These are phyloP conservation scores for Athene cunicularia DNA, from an alignment of 2,113 vertebrate genomes.

Conservation along the genomic window DNA sequence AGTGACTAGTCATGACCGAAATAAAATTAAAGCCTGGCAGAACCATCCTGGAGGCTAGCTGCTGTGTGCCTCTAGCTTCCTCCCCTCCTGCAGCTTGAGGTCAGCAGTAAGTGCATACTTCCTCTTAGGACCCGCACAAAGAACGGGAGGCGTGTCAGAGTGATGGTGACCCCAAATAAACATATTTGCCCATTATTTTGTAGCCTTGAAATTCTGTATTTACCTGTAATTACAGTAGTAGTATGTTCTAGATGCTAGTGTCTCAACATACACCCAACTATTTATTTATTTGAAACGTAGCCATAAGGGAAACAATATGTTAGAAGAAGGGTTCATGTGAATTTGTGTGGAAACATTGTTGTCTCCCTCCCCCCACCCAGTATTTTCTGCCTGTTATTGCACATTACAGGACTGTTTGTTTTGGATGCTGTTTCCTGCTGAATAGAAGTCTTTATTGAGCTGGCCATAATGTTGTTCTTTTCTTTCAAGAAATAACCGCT, in stretches of 20 bases:
- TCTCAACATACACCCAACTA: neutral
- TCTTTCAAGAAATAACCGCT: neutral
- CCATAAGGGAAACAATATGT: neutral
- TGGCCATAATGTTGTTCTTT: neutral
- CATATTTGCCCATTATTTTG: neutral
- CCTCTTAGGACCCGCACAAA: neutral
- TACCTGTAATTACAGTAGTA: neutral
- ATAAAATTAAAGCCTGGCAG: neutral
- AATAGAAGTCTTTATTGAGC: neutral
- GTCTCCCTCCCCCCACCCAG: neutral
- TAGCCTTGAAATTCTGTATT: neutral
- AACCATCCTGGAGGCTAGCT: neutral
- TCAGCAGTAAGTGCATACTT: neutral
- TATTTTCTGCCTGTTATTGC: neutral
- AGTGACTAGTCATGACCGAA: neutral
- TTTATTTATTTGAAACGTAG: neutral
- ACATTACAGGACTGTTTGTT: neutral
- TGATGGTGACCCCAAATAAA: neutral
- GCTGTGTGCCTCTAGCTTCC: neutral
- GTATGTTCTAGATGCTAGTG: neutral
- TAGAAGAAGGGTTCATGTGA: neutral
- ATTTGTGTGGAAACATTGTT: neutral
- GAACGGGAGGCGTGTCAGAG: accelerated
- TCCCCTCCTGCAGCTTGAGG: neutral
- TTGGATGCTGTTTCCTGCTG: conserved; percentile 3